Base-by-base conservation (phyloP, 2,888 invertebrate species). In the Torymus texanus region DNA sequence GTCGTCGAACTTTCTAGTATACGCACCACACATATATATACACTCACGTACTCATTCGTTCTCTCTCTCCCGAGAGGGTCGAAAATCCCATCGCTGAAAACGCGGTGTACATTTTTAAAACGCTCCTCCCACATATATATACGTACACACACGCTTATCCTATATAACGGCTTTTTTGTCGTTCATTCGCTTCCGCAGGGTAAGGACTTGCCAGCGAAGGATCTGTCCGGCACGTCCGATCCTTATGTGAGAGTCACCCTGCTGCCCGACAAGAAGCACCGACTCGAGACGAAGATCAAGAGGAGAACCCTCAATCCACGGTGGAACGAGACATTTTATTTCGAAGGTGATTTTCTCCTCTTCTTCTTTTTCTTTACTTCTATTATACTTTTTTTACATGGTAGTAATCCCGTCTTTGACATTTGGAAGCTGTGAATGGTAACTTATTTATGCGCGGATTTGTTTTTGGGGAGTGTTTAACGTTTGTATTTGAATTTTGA, bases 261-360 rank as follows among this genome's bases (percentile, higher is more conserved):
- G 21, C 92, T 97, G 62, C 97, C 97, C 0, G 97, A 97, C 90
- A 97, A 97, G 91, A 97, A 97, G 87, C 97, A 97, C 87, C 95
- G 97, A 4, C 92, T 97, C 85, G 97, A 97, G 91, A 97, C 97
- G 51, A 97, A 97, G 92, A 97, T 97, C 88, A 97, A 97, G 90
- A 92, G 97, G 81, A 93, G 97, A 82, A 97, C 97, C 18, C 92
- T 97, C 74, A 97, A 97, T 91, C 97, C 97, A 0, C 92, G 97
- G 84, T 97, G 97, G 97, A 97, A 97, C 90, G 97, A 97, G 90
- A 97, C 97, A 41, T 96, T 97, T 90, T 97, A 97, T 90, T 97
- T 97, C 88, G 97, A 97, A 91, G 97, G 93, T 92, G 87, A 85
- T 82, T 76, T 61, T 74, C 63, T 73, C 21, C 21, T 21, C 21